These are phyloP conservation scores for Cistogaster globosa DNA, from an alignment of 2,888 invertebrate species.

Conservation along the genomic window DNA sequence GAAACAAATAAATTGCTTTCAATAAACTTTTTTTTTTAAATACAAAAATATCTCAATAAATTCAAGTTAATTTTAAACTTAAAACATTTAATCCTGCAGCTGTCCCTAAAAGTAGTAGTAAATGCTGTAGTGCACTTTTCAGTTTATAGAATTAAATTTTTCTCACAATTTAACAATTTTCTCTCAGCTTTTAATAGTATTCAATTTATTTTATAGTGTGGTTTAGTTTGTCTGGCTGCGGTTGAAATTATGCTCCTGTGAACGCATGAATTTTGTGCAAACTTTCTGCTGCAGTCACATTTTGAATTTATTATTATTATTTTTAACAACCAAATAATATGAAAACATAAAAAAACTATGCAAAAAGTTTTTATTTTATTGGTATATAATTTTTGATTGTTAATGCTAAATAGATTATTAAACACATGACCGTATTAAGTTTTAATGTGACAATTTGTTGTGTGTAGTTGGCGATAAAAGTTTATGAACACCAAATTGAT, in stretches of 20 bases:
- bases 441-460: conserved; percentile 5
- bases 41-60: not conserved
- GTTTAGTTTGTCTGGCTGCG: conserved; percentile 71
- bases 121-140: not conserved
- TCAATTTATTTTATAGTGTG: conserved; percentile 60
- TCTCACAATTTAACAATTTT: conserved; percentile 61
- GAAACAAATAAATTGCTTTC: too few relatives aligned
- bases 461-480: conserved; percentile 16
- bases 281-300: conserved; percentile 45
- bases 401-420: conserved; percentile 64
- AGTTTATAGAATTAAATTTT: conserved; percentile 44
- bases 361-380: conserved; percentile 6
- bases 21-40: not conserved
- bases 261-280: conserved; percentile 54
- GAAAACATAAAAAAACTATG: not conserved
- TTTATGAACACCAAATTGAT: not conserved
- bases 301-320: conserved; percentile 48
- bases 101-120: not conserved
- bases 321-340: conserved; percentile 28
- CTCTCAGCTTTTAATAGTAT: conserved; percentile 19
- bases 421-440: conserved; percentile 38
- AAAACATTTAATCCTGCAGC: not conserved
- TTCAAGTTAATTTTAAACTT: not conserved
- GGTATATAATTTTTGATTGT: conserved; percentile 58
- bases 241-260: conserved; percentile 57